Base-by-base conservation (phyloP, 2,888 invertebrate species). In the Pterobdella sp. region DNA sequence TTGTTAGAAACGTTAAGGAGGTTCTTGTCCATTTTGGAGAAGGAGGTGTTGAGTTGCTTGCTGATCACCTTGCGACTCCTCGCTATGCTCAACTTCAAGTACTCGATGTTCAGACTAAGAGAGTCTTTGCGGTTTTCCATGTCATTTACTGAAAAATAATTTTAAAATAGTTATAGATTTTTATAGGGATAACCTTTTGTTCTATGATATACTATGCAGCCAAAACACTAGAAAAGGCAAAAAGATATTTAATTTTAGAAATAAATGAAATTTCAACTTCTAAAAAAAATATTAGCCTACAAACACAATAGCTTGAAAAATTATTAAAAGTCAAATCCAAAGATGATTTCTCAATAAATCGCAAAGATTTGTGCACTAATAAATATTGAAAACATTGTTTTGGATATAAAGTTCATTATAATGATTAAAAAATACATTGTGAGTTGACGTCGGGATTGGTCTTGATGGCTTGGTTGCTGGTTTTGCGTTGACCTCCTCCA, bases 31-130 rank as follows among this genome's bases (percentile, higher is more conserved):
- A 77, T 72, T 73, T 76, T 73, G 67, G 73, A 1, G 1, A 35
- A 26, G 22, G 67, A 22, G 68, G 29, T 14, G 60, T 60, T 3
- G 67, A 72, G 70, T 26, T 72, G 71, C 18, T 75, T 74, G 14
- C 78, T 64, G 26, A 92, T 89, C 84, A 93, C 92, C 34, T 94
- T 94, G 76, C 94, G 87, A 68, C 92, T 93, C 75, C 96, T 86
- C 0, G 94, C 93, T 70, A 96, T 87, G 83, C 96, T 94, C 81
- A 96, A 92, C 84, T 95, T 94, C 71, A 96, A 93, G 82, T 95
- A 96, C 85, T 95, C 95, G 1, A 96, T 95, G 84, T 95, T 94
- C 74, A 96, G 90, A 80, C 93, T 94, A 14, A 96, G 87, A 0
- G 95, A 95, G 85, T 96, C 95, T 83, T 95, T 95, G 69, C 95